phyloP scores from a whole-genome alignment of 2,113 vertebrate genomes.

The Cyanoderma ruficeps region DNA sequence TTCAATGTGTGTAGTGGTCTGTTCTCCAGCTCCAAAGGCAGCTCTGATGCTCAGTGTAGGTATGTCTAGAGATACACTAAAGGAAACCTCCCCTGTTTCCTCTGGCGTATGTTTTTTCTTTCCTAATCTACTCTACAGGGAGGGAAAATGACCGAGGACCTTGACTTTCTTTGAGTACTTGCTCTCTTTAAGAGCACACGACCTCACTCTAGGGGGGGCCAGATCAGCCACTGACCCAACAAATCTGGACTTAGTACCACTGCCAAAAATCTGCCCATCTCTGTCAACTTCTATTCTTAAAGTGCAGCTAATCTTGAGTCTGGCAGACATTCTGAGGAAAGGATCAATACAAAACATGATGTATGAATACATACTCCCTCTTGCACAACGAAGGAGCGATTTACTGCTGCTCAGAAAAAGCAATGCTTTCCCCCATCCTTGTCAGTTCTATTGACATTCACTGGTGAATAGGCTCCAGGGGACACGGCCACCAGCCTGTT shows the following conservation, averaged over 20 bases:
- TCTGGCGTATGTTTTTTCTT: background rate
- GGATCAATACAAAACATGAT: background rate
- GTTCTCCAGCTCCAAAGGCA: background rate
- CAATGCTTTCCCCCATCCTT: background rate
- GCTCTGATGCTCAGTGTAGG: background rate
- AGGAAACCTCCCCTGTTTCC: background rate
- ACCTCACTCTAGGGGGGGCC: background rate
- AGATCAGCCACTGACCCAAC: background rate
- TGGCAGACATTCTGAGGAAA: background rate
- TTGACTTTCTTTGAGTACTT: background rate
- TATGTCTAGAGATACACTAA: background rate
- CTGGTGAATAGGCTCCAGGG: background rate
- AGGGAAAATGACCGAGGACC: background rate
- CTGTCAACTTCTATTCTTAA: background rate
- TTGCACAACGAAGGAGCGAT: background rate
- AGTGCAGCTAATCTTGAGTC: background rate
- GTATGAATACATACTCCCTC: background rate
- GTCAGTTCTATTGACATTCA: background rate
- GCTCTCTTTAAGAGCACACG: background rate
- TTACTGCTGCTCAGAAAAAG: background rate
- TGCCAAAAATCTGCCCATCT: background rate
- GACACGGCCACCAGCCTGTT: background rate
- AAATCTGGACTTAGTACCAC: background rate
- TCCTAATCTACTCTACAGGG: background rate
- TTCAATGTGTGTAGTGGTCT: background rate